phyloP scores from a whole-genome alignment of 2,113 vertebrate genomes.

The Stegastes partitus region DNA sequence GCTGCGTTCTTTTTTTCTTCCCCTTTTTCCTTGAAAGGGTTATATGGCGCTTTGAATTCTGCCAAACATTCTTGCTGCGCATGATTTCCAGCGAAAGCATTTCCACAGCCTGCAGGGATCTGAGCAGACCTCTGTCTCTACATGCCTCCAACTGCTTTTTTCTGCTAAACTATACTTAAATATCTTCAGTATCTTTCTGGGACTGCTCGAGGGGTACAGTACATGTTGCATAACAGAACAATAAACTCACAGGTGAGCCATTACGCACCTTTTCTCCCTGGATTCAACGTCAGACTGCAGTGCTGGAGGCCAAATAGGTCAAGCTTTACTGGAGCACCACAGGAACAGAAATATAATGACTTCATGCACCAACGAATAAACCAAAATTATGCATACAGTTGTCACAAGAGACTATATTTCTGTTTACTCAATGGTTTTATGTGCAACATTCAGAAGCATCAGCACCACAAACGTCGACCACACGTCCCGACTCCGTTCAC shows the following conservation, averaged over 20 bases:
- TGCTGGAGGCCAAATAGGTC: slow-evolving; percentile 4
- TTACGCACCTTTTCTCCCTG: background rate
- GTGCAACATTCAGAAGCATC: no score
- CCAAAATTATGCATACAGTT: background rate
- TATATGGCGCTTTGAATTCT: slow-evolving; percentile 47
- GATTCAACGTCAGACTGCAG: background rate
- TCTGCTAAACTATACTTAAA: slow-evolving; percentile 1
- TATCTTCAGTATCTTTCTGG: background rate
- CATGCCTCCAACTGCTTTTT: slow-evolving; percentile 21
- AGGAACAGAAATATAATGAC: background rate
- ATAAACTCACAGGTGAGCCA: background rate
- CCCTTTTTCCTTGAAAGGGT: slow-evolving; percentile 67
- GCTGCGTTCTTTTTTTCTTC: slow-evolving; percentile 1
- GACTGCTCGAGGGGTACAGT: background rate
- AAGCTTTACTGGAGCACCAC: background rate
- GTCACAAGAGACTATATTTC: background rate
- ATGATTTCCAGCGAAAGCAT: slow-evolving; percentile 57
- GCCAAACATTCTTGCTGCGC: slow-evolving; percentile 64
- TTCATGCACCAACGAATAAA: background rate
- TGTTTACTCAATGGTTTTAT: background rate
- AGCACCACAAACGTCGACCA: no score
- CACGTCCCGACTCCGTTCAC: no score
- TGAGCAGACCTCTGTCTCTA: slow-evolving; percentile 18
- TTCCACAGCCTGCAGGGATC: slow-evolving; percentile 31
- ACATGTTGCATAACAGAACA: slow-evolving; percentile 19